Percentiles rank a stretch among this genome's conserved stretches.
phyloP scores from a whole-genome alignment of 37 sponge, comb jelly and placozoan genomes.

The Bolinopsis microptera region DNA sequence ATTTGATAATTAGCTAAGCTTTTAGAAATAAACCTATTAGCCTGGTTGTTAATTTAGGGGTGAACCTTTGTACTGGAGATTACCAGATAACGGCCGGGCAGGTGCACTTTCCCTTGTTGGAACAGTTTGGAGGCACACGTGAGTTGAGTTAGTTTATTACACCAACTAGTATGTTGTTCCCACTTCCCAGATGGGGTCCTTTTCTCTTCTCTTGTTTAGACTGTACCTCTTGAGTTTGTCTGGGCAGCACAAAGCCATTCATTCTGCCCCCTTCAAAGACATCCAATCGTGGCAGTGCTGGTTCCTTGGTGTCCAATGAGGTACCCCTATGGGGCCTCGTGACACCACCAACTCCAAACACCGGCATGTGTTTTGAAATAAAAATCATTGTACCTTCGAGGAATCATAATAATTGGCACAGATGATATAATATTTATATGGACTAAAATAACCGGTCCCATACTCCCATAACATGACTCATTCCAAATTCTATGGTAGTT shows the following conservation, averaged over 20 bases:
- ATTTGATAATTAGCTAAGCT: too few relatives aligned
- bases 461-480: too few relatives aligned
- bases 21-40: not conserved
- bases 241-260: not conserved
- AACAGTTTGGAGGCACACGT: not conserved
- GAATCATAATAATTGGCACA: not conserved
- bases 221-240: not conserved
- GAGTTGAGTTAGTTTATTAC: not conserved
- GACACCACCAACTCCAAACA: not conserved
- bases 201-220: not conserved
- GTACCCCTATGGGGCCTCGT: not conserved
- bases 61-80: not conserved
- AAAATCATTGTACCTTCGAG: conserved; percentile 6
- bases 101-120: not conserved
- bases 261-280: not conserved
- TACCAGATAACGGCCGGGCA: not conserved
- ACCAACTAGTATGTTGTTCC: not conserved
- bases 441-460: too few relatives aligned
- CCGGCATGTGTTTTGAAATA: conserved; percentile 38
- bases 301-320: not conserved
- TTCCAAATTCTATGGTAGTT: too few relatives aligned
- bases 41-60: not conserved
- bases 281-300: not conserved
- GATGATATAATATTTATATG: not conserved
- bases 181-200: not conserved